Evolutionary conservation across 2,797 vertebrate species (phyloP), one percentile per base, ranked within the genome.

Genomic region (Huso huso): DNA sequence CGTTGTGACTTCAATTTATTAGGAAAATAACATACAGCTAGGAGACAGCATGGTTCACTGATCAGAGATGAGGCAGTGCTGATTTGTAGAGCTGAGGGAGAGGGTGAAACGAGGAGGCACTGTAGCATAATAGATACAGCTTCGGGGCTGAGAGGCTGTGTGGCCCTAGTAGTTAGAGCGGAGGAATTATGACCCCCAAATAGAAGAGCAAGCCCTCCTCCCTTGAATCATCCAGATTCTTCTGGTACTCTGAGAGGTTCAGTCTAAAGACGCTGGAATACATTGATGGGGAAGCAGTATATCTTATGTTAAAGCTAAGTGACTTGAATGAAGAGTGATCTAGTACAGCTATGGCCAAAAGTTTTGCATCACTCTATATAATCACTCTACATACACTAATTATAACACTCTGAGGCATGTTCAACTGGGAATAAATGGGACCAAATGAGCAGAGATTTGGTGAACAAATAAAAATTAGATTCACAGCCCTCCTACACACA

Each of bases 381-480:
- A 18, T 18, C 18, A 18, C 18, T 18, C 18, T 18, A 18, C 18
- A 18, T 18, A 18, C 18, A 18, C 18, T 18, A 18, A 18, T 18
- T 18, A 18, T 18, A 18, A 18, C 18, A 18, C 18, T 18, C 18
- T 18, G 18, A 10, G 8, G 11, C 12, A 58, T 58, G 15, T 11
- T n/a, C 6, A 13, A 58, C 11, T 58, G 12, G 4, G 12, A n/a
- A 7, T 58, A 13, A 11, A 58, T n/a, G 55, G 55, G 12, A 58
- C 15, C n/a, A 58, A n/a, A 7, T 6, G 6, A n/a, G 3, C 60
- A 23, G 52, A 48, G 48, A 66, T 63, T 23, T 10, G 11, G 49
- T 50, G 23, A 37, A 66, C 77, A 77, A 77, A 75, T 74, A 74
- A 73, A 70, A 13, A 13, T 63, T 65, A 61, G 55, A 66, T 76